Conservation (phyloP, 2,888 invertebrate genomes). For the Epiblema foenella region DNA sequence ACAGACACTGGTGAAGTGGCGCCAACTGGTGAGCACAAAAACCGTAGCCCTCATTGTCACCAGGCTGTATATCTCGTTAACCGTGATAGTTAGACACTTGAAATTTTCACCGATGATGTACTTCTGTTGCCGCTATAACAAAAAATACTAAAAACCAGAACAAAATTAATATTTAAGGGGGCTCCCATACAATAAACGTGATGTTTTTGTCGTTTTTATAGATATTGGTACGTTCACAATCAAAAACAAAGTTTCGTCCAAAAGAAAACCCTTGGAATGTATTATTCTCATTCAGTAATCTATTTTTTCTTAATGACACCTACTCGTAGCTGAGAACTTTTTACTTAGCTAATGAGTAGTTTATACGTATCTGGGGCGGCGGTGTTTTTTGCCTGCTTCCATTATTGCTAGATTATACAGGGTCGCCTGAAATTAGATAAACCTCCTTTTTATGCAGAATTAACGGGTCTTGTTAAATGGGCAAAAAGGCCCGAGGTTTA, state of each 20-base stretch:
- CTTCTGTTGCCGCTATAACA: too few relatives aligned
- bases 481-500: slow-evolving; percentile 37
- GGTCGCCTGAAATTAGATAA: slow-evolving; percentile 43
- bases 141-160: too few relatives aligned
- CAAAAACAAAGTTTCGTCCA: not conserved
- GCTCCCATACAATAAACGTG: too few relatives aligned
- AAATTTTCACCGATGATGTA: too few relatives aligned
- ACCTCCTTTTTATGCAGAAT: slow-evolving; percentile 39
- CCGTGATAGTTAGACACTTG: too few relatives aligned
- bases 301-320: slow-evolving; percentile 28
- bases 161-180: too few relatives aligned
- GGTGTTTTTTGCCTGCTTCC: slow-evolving; percentile 39
- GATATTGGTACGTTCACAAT: not conserved
- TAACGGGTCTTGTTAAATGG: slow-evolving; percentile 40
- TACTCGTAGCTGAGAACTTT: slow-evolving; percentile 14
- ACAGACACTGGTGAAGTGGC: too few relatives aligned
- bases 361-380: slow-evolving; percentile 42
- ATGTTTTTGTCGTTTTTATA: too few relatives aligned
- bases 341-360: slow-evolving; percentile 43
- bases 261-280: not conserved
- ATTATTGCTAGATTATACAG: slow-evolving; percentile 43
- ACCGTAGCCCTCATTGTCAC: too few relatives aligned
- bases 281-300: slow-evolving; percentile 9
- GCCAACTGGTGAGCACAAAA: too few relatives aligned
- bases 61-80: too few relatives aligned